Evolutionary conservation across 2,113 vertebrate genomes (phyloP).

Genomic region (Bubo blakistoni): DNA sequence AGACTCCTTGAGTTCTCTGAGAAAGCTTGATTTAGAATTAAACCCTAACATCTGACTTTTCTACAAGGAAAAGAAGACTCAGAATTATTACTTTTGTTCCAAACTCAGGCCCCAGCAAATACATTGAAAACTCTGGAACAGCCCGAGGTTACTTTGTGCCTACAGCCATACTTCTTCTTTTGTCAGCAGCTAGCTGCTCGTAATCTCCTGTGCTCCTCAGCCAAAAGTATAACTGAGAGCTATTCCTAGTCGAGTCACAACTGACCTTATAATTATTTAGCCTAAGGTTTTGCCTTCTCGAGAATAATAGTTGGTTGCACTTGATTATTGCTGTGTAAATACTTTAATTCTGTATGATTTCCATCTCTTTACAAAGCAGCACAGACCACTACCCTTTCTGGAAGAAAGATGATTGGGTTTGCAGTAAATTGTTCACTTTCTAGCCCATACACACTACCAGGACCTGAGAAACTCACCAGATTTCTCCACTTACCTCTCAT

Average conservation of each 20-base stretch:
- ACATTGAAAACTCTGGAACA: not conserved
- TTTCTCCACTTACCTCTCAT: not conserved
- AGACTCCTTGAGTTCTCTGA: not conserved
- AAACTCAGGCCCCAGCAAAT: not conserved
- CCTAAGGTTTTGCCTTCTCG: not conserved
- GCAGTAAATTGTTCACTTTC: not conserved
- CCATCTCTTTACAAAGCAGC: not conserved
- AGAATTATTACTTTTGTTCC: not conserved
- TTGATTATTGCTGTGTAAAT: not conserved
- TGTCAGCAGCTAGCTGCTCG: not conserved
- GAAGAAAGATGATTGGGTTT: not conserved
- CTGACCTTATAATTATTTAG: not conserved
- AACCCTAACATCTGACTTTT: not conserved
- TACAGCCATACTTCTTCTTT: not conserved
- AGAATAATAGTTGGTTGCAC: not conserved
- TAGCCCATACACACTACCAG: not conserved
- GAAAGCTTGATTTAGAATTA: not conserved
- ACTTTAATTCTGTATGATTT: not conserved
- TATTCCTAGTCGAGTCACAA: not conserved
- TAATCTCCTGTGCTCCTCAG: not conserved
- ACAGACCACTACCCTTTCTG: not conserved
- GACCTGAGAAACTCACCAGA: not conserved
- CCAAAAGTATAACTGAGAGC: not conserved
- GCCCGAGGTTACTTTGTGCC: not conserved
- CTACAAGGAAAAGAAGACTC: not conserved